Conservation (phyloP, 2,888 invertebrate species). For the Heliconius hortense region DNA sequence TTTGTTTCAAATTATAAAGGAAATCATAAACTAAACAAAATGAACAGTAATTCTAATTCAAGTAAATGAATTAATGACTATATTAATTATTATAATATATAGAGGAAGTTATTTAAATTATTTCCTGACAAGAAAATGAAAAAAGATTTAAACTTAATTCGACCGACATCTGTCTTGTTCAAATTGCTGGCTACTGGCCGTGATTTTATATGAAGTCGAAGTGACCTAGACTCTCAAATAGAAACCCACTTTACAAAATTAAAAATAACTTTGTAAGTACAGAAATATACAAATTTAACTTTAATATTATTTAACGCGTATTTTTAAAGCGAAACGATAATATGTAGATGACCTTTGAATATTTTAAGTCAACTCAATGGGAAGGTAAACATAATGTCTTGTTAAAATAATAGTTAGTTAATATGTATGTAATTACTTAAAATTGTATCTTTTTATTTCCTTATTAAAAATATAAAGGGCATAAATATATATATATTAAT, state of each 20-base stretch:
- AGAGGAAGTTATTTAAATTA: neutral
- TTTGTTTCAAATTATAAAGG: neutral
- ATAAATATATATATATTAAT: neutral
- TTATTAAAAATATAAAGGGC: neutral
- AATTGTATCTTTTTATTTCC: neutral
- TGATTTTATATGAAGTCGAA: conserved; percentile 13
- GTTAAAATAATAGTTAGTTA: conserved; percentile 15
- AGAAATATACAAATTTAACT: neutral
- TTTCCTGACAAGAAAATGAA: conserved; percentile 13
- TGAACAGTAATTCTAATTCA: neutral
- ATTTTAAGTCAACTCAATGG: neutral
- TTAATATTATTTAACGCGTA: neutral
- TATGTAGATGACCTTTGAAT: conserved; percentile 15
- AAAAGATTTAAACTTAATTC: conserved; percentile 5
- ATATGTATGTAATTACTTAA: neutral
- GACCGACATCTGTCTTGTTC: conserved; percentile 16
- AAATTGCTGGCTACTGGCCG: conserved; percentile 18
- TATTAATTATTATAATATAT: neutral
- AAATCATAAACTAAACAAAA: neutral
- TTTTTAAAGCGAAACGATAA: neutral
- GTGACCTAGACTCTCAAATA: conserved; percentile 22
- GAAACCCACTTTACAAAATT: conserved; percentile 3
- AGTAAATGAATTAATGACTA: neutral
- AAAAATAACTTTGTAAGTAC: neutral
- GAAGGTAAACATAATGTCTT: conserved; percentile 18